Percentiles rank a stretch among this genome's conserved stretches.
Conservation (phyloP, 2,888 invertebrate genomes). For the Hypolimnas misippus region DNA sequence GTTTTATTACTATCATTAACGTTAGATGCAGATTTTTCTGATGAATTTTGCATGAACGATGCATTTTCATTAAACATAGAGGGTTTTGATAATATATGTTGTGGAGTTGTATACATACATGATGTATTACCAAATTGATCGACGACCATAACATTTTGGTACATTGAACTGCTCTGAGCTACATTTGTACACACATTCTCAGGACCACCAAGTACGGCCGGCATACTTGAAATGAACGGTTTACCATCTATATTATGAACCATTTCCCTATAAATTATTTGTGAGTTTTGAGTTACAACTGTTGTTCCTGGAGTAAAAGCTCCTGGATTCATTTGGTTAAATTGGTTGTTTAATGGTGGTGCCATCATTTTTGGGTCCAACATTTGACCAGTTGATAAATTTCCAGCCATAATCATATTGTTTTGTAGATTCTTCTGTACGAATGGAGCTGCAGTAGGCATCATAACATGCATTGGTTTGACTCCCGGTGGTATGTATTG, state of each 20-base stretch:
- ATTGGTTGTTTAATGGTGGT: conserved; percentile 60
- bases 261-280: conserved; percentile 79
- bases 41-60: conserved; percentile 48
- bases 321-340: conserved; percentile 62
- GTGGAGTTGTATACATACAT: conserved; percentile 72
- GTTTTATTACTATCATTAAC: conserved; percentile 66
- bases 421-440: conserved; percentile 77
- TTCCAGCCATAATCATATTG: conserved; percentile 73
- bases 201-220: conserved; percentile 61
- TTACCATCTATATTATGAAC: conserved; percentile 76
- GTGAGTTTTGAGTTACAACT: conserved; percentile 77
- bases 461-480: conserved; percentile 70
- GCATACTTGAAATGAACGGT: conserved; percentile 70
- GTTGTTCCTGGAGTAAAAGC: conserved; percentile 71
- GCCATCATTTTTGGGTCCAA: conserved; percentile 60
- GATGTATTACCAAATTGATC: conserved; percentile 77
- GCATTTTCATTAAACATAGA: conserved; percentile 57
- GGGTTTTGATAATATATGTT: conserved; percentile 62
- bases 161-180: conserved; percentile 70
- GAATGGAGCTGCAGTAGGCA: conserved; percentile 67
- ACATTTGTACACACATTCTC: conserved; percentile 66
- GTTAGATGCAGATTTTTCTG: conserved; percentile 55
- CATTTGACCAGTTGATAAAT: conserved; percentile 57
- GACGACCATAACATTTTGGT: conserved; percentile 79
- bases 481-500: conserved; percentile 66